Conservation (phyloP, 2,888 invertebrate genomes). For the Drosophila barbarae region DNA sequence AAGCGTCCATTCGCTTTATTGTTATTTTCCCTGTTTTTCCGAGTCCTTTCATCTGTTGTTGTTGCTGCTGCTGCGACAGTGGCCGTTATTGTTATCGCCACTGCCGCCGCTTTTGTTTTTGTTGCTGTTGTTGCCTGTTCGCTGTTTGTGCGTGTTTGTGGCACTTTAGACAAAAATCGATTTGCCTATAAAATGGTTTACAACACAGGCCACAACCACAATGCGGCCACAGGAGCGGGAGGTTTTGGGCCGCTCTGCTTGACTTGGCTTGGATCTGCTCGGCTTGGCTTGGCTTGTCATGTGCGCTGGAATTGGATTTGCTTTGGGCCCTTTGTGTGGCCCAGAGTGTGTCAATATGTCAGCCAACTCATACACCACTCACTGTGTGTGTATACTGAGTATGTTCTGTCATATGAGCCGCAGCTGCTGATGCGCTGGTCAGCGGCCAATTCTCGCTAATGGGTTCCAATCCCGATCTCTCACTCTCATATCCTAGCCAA, state of each 20-base stretch:
- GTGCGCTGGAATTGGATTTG: conserved; percentile 40
- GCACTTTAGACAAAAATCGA: conserved; percentile 75
- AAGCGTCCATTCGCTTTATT: conserved; percentile 54
- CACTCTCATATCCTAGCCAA: not conserved
- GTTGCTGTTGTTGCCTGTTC: conserved; percentile 17
- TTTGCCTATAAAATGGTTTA: conserved; percentile 76
- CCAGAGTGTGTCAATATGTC: conserved; percentile 55
- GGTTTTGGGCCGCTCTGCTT: conserved; percentile 20
- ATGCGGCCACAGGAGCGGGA: conserved; percentile 29
- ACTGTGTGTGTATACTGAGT: not conserved
- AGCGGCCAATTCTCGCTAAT: conserved; percentile 61
- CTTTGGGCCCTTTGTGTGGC: conserved; percentile 22
- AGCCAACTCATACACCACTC: conserved; percentile 30
- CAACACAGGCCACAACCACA: conserved; percentile 43
- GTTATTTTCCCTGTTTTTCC: conserved; percentile 42
- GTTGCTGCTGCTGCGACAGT: conserved; percentile 48
- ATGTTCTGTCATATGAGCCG: conserved; percentile 33
- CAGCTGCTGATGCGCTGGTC: conserved; percentile 46
- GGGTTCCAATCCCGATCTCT: conserved; percentile 32
- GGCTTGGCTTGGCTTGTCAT: conserved; percentile 23
- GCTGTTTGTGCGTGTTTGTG: conserved; percentile 62
- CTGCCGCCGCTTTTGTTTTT: conserved; percentile 32
- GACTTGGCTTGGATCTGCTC: not conserved
- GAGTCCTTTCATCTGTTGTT: conserved; percentile 12
- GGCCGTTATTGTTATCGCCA: conserved; percentile 53